Base-by-base conservation (phyloP, 2,797 vertebrate genomes). In the Epinephelus coioides region DNA sequence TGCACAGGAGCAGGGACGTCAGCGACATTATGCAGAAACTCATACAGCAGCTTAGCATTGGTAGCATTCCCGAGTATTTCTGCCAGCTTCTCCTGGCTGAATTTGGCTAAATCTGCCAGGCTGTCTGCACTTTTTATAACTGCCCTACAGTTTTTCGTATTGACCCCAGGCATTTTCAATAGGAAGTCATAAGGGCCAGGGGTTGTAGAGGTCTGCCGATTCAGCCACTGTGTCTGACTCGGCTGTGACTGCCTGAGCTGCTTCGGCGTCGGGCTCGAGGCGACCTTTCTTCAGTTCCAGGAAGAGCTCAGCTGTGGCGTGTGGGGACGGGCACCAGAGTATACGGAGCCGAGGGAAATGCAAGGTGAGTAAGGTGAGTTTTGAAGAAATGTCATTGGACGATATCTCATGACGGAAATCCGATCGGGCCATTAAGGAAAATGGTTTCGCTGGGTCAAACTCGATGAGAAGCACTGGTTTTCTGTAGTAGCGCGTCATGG, bases 301-400 rank as follows among this genome's bases (percentile, higher is more conserved):
- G 73, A 99, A 98, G 25, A 99, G 90, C 70, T 99, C 97, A 0
- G 97, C 97, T 0, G 98, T 97, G 70, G 94, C 95, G 0, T 99
- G 95, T 0, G 98, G 98, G 2, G 98, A 99, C 0, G 97, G 96
- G 82, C 98, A 98, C 98, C 98, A 99, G 59, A 99, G 96, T 12
- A 99, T 91, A 3, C 98, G 96, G 8, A 99, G 93, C 1, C 97
- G 95, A 0, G 98, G 98, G 90, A 99, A 99, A 86, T 99, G 98
- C 23, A 99, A 95, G 0, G 97, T 99, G 10, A 99, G 96, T 2
- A 99, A 95, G 0, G 97, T 96, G 40, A 99, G 96, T 47, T 97
- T 98, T 57, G 98, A 98, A 15, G 96, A 97, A 25, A 99, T 9
- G 34, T 99, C 98, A 0, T 79, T 96, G 62, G 97, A 92, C 1